phyloP scores from a whole-genome alignment of 2,888 invertebrate genomes.

The Hedychridium roseum region DNA sequence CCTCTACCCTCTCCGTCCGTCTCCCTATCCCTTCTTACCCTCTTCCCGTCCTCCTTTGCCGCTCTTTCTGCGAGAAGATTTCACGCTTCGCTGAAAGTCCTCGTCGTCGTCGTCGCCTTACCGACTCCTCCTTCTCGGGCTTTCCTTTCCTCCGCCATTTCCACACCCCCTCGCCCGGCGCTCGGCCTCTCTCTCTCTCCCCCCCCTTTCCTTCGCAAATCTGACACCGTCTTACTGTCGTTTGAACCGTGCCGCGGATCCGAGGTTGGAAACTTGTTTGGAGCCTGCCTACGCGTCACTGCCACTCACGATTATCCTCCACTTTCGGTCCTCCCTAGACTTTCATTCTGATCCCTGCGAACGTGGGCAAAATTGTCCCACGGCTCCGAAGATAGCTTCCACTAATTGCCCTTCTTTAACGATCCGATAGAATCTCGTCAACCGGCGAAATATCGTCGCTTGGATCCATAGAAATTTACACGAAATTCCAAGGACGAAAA shows the following conservation, averaged over 20 bases:
- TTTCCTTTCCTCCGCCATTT: neutral
- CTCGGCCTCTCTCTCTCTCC: slow-evolving; percentile 12
- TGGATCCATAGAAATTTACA: too few relatives aligned
- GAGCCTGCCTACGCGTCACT: too few relatives aligned
- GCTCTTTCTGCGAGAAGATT: slow-evolving; percentile 41
- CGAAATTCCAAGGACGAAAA: too few relatives aligned
- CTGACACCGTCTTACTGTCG: slow-evolving; percentile 12
- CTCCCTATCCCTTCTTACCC: neutral
- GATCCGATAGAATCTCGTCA: too few relatives aligned
- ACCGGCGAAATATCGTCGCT: too few relatives aligned
- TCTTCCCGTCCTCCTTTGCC: slow-evolving; percentile 16
- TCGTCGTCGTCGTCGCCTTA: slow-evolving; percentile 10
- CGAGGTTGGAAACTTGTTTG: too few relatives aligned
- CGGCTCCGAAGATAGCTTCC: too few relatives aligned
- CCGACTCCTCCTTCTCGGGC: neutral
- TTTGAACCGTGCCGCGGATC: slow-evolving; percentile 14
- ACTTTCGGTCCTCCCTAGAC: too few relatives aligned
- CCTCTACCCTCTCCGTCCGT: neutral
- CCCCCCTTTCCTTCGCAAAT: slow-evolving; percentile 8
- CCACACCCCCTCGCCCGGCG: slow-evolving; percentile 9
- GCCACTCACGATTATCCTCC: too few relatives aligned
- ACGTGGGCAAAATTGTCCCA: too few relatives aligned
- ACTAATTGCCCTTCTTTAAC: too few relatives aligned
- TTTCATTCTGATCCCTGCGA: too few relatives aligned
- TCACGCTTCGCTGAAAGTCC: slow-evolving; percentile 34